phyloP scores from a whole-genome alignment of 1,140 invertebrate species.

The Meloidogyne hapla region DNA sequence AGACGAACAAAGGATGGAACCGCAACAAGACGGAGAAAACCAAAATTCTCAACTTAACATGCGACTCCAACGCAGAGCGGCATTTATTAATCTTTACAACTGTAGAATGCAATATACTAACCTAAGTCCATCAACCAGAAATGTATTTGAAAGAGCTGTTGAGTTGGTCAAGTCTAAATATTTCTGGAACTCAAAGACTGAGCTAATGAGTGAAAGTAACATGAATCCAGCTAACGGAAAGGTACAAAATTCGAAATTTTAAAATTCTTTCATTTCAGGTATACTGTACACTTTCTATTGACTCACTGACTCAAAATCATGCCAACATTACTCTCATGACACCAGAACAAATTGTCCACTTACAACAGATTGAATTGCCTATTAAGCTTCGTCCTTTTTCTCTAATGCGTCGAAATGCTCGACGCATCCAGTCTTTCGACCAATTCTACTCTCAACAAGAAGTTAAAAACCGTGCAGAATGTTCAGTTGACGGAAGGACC shows the following conservation, averaged over 20 bases:
- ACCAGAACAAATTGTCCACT: slow-evolving; percentile 27
- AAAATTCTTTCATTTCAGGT: neutral
- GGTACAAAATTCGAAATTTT: slow-evolving; percentile 12
- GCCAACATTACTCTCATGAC: slow-evolving; percentile 35
- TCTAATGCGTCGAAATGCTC: neutral
- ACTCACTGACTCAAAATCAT: slow-evolving; percentile 36
- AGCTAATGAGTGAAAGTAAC: neutral
- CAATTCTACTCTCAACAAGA: neutral
- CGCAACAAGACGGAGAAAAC: neutral
- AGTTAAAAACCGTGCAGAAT: slow-evolving; percentile 26
- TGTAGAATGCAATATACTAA: slow-evolving; percentile 27
- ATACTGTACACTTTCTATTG: slow-evolving; percentile 29
- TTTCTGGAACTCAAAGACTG: slow-evolving; percentile 43
- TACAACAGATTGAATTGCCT: slow-evolving; percentile 35
- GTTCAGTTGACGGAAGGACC: slow-evolving; percentile 23
- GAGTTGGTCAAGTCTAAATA: slow-evolving; percentile 37
- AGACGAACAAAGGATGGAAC: slow-evolving; percentile 30
- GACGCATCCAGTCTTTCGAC: slow-evolving; percentile 12
- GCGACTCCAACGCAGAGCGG: neutral
- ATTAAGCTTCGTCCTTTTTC: slow-evolving; percentile 34
- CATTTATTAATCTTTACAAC: slow-evolving; percentile 47
- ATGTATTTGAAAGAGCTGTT: slow-evolving; percentile 21
- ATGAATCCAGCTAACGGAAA: neutral
- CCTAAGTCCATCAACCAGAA: slow-evolving; percentile 21
- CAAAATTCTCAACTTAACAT: neutral